Base-by-base conservation (phyloP, 2,113 vertebrate genomes). In the Dryoscopus gambensis region DNA sequence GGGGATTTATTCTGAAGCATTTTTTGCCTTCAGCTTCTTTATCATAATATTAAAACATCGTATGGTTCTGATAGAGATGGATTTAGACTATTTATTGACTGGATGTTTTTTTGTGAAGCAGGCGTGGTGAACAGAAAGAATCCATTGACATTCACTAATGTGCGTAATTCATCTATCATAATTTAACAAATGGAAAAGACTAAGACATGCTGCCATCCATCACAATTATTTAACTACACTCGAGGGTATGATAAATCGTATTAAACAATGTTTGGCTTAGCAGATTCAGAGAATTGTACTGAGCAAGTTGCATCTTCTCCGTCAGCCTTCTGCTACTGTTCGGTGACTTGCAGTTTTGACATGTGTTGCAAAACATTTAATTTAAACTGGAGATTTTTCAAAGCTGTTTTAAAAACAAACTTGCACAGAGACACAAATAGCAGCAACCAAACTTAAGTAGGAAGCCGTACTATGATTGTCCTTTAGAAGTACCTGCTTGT, bases 151-250 rank as follows among this genome's bases (percentile, higher is more conserved):
- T 98, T 97, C 87, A 87, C 78, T 96, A 96, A 94, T 89, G 90
- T 98, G 97, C 92, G 91, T 97, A 97, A 98, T 97, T 98, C 98
- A 98, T 99, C 98, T 97, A 98, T 99, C 98, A 99, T 97, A 97
- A 98, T 98, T 98, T 98, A 98, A 97, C 97, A 98, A 98, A 98
- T 98, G 95, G 97, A 97, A 97, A 97, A 92, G 92, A 98, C 96
- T 95, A 97, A 98, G 98, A 97, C 96, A 98, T 94, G 93, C 97
- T 98, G 97, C 98, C 98, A 98, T 99, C 97, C 97, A 97, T 98
- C 94, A 97, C 96, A 96, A 97, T 97, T 97, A 87, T 97, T 98
- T 98, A 98, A 97, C 97, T 95, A 50, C 80, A 94, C 98, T 98
- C 97, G 77, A 90, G 98, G 98, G 97, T 93, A 83, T 93, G 95